Conservation (phyloP, 2,113 vertebrate species). For the Peromyscus californicus region DNA sequence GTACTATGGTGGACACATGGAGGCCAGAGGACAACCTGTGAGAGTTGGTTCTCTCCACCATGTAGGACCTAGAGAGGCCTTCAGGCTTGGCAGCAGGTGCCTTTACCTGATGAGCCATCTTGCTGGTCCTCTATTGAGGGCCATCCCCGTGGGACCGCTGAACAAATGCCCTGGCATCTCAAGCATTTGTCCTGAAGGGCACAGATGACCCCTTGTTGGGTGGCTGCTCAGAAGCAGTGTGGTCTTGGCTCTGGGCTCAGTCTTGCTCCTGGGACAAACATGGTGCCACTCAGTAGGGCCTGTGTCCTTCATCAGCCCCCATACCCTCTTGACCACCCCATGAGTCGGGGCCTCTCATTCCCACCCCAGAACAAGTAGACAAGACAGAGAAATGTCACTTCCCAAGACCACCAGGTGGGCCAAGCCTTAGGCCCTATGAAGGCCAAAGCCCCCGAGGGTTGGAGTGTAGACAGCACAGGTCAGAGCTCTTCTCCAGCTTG, state of each 20-base stretch:
- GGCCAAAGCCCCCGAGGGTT: fast-evolving
- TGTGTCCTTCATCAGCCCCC: background rate
- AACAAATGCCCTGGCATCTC: background rate
- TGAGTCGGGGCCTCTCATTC: background rate
- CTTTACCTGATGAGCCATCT: too few species aligned
- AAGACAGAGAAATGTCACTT: background rate
- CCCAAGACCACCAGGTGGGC: background rate
- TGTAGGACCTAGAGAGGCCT: background rate
- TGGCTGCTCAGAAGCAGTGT: background rate
- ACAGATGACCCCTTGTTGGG: background rate
- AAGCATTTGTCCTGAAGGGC: fast-evolving
- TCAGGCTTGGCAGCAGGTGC: background rate
- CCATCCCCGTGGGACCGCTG: background rate
- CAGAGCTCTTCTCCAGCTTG: fast-evolving
- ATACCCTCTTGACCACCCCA: fast-evolving
- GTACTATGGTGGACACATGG: background rate
- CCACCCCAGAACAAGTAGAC: background rate
- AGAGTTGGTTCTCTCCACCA: background rate
- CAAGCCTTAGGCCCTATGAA: background rate
- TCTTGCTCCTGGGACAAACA: background rate
- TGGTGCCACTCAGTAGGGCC: background rate
- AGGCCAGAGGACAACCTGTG: background rate
- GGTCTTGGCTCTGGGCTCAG: fast-evolving
- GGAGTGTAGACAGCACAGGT: fast-evolving
- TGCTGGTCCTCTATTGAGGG: background rate